Conservation (phyloP, 2,888 invertebrate species). For the Latrodectus hesperus region DNA sequence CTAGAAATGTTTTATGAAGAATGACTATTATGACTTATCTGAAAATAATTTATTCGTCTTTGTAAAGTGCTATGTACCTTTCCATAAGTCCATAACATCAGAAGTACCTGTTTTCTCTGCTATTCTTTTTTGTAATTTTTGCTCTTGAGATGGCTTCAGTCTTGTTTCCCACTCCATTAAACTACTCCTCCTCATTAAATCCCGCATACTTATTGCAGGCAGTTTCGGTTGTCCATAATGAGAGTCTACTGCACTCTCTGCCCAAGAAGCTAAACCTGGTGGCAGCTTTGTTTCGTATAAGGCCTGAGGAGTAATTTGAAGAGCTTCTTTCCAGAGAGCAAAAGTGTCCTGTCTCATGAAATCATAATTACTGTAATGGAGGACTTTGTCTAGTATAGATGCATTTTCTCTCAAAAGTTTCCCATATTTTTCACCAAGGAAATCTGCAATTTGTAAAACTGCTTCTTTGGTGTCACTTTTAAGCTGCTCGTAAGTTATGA, state of each 20-base stretch:
- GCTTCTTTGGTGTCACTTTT: constrained; percentile 71
- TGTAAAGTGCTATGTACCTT: not conserved
- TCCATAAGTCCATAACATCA: constrained; percentile 59
- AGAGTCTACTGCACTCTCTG: constrained; percentile 63
- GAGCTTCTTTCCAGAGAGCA: constrained; percentile 44
- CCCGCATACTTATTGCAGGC: constrained; percentile 35
- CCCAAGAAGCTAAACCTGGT: constrained; percentile 52
- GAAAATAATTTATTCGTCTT: not conserved
- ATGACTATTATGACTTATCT: not conserved
- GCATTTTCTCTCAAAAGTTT: constrained; percentile 31
- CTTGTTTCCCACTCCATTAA: constrained; percentile 60
- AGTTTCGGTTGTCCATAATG: constrained; percentile 38
- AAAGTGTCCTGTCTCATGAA: constrained; percentile 62
- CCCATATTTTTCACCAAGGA: constrained; percentile 65
- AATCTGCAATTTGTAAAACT: constrained; percentile 71
- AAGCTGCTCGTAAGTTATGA: constrained; percentile 75
- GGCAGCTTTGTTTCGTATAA: constrained; percentile 43
- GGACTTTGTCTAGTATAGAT: constrained; percentile 43
- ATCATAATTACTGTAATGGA: constrained; percentile 62
- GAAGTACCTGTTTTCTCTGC: constrained; percentile 39
- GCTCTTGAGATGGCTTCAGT: constrained; percentile 53
- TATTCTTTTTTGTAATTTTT: constrained; percentile 44
- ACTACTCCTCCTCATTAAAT: constrained; percentile 62
- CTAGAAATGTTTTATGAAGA: too few relatives aligned
- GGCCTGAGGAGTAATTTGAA: constrained; percentile 38